Evolutionary conservation across 1,140 invertebrate species (phyloP).

Genomic region (Schlechtendalia chinensis): DNA sequence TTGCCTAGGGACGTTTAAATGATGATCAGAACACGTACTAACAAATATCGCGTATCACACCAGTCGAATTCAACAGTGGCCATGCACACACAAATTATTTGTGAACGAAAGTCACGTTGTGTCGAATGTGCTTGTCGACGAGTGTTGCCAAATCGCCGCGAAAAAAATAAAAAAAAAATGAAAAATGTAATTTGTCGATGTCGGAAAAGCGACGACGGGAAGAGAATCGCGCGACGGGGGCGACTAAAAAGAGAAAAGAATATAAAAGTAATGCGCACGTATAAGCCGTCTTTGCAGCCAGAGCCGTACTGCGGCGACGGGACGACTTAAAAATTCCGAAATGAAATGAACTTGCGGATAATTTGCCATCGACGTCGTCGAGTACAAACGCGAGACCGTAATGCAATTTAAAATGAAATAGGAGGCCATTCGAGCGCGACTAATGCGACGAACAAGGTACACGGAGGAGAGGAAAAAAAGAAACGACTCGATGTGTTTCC

Average conservation of each 20-base stretch:
- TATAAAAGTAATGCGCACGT: neutral
- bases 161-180: too few relatives aligned
- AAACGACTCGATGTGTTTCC: conserved; percentile 34
- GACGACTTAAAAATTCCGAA: conserved; percentile 6
- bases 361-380: conserved; percentile 26
- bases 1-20: too few relatives aligned
- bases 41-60: neutral
- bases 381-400: conserved; percentile 26
- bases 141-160: too few relatives aligned
- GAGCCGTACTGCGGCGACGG: neutral
- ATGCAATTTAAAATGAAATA: conserved; percentile 48
- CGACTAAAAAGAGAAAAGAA: too few relatives aligned
- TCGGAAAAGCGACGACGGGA: neutral
- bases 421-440: conserved; percentile 32
- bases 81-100: too few relatives aligned
- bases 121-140: too few relatives aligned
- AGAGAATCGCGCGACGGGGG: too few relatives aligned
- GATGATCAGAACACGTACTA: too few relatives aligned
- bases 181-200: neutral
- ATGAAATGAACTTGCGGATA: conserved; percentile 46
- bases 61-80: neutral
- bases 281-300: neutral
- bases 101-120: too few relatives aligned
- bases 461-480: neutral
- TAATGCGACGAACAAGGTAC: conserved; percentile 39